Evolutionary conservation across 2,888 invertebrate species (phyloP).

Genomic region (Stenichneumon culpator): DNA sequence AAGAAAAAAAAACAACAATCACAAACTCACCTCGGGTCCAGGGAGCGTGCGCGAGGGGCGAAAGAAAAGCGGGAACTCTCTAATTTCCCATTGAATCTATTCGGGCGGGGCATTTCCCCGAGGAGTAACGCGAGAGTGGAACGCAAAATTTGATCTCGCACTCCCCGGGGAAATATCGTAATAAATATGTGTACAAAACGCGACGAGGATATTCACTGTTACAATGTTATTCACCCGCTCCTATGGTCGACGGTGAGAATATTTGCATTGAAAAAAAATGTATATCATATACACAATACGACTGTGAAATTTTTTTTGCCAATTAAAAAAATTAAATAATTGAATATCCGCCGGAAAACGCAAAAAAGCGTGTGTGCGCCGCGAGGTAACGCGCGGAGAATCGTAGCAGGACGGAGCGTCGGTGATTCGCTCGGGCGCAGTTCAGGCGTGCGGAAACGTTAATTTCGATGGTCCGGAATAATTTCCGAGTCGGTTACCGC

Average conservation of each 20-base stretch:
- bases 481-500: slow-evolving; percentile 66
- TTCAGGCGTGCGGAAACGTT: slow-evolving; percentile 67
- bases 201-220: neutral
- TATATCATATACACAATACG: neutral
- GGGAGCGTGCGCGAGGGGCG: slow-evolving; percentile 22
- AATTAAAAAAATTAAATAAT: slow-evolving; percentile 21
- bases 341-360: slow-evolving; percentile 24
- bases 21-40: neutral
- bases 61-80: slow-evolving; percentile 32
- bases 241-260: neutral
- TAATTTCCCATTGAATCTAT: slow-evolving; percentile 66
- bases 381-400: neutral
- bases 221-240: slow-evolving; percentile 6
- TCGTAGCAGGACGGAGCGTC: neutral
- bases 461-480: slow-evolving; percentile 69
- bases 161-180: slow-evolving; percentile 57
- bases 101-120: slow-evolving; percentile 52
- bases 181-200: slow-evolving; percentile 48
- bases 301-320: neutral
- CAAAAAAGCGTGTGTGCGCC: neutral
- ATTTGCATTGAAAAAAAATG: neutral
- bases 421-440: slow-evolving; percentile 32
- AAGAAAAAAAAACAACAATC: slow-evolving; percentile 3
- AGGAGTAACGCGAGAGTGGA: slow-evolving; percentile 42
- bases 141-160: slow-evolving; percentile 34